Evolutionary conservation across 1,140 invertebrate species (phyloP).

Genomic region (Triops cancriformis): DNA sequence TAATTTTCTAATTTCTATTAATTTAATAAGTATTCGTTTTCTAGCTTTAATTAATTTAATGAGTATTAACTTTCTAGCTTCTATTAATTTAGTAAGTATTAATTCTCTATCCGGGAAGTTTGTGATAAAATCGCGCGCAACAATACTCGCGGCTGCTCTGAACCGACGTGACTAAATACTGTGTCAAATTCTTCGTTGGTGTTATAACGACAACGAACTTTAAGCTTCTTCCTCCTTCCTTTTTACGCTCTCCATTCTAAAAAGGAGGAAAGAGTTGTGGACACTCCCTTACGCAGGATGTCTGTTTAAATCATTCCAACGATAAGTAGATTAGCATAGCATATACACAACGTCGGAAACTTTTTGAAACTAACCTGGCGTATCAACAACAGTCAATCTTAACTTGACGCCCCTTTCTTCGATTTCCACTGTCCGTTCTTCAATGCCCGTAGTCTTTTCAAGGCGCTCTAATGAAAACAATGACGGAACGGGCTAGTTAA

Average conservation of each 20-base stretch:
- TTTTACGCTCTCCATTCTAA: not conserved
- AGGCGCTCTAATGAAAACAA: slow-evolving; percentile 58
- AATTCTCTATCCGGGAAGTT: too few species aligned
- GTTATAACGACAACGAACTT: not conserved
- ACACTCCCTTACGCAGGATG: not conserved
- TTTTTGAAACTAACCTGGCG: slow-evolving; percentile 69
- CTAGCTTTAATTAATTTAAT: too few species aligned
- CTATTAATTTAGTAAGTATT: too few species aligned
- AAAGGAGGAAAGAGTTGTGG: not conserved
- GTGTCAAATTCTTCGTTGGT: not conserved
- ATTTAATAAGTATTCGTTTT: too few species aligned
- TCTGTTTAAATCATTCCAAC: not conserved
- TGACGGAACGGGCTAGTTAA: not conserved
- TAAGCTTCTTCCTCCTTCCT: too few species aligned
- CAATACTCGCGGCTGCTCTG: not conserved
- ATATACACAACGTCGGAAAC: slow-evolving; percentile 15
- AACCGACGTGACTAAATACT: not conserved
- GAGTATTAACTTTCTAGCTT: too few species aligned
- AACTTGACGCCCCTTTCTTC: slow-evolving; percentile 86
- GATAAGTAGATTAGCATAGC: slow-evolving; percentile 19
- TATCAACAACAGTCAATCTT: slow-evolving; percentile 85
- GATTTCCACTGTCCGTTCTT: slow-evolving; percentile 87
- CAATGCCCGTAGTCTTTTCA: slow-evolving; percentile 78
- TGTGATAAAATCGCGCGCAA: slow-evolving; percentile 28
- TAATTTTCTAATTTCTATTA: too few species aligned